These are phyloP conservation scores for Triplophysa yarkandensis DNA, from an alignment of 2,797 vertebrate genomes.

Conservation along the genomic window DNA sequence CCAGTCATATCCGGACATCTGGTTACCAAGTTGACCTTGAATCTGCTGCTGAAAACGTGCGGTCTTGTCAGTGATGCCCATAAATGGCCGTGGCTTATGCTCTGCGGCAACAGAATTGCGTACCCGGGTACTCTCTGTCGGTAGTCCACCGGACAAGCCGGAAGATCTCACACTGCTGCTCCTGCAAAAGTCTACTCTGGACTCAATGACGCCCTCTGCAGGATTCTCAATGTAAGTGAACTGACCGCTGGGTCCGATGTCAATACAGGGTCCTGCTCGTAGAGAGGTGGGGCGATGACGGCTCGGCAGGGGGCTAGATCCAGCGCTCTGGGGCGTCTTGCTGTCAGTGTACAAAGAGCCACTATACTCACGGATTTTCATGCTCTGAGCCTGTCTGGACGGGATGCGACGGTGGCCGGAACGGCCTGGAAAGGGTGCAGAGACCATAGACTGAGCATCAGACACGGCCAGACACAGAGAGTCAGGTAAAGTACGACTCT, in stretches of 20 bases:
- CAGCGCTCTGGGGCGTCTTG: slow-evolving; percentile 77
- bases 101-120: slow-evolving; percentile 41
- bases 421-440: slow-evolving; percentile 9
- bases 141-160: slow-evolving; percentile 82
- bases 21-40: slow-evolving; percentile 44
- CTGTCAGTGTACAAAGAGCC: slow-evolving; percentile 78
- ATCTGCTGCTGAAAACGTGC: slow-evolving; percentile 82
- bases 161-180: slow-evolving; percentile 77
- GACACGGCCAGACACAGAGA: slow-evolving; percentile 62
- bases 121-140: slow-evolving; percentile 76
- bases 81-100: slow-evolving; percentile 90
- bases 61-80: slow-evolving; percentile 96
- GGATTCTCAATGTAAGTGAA: slow-evolving; percentile 65
- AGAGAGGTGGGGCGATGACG: slow-evolving; percentile 72
- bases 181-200: slow-evolving; percentile 57
- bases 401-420: slow-evolving; percentile 59
- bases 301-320: slow-evolving; percentile 83
- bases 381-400: slow-evolving; percentile 78
- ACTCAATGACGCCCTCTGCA: slow-evolving; percentile 65
- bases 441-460: slow-evolving; percentile 31
- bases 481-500: slow-evolving; percentile 81
- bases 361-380: slow-evolving; percentile 87
- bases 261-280: slow-evolving; percentile 69
- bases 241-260: slow-evolving; percentile 67
- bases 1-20: slow-evolving; percentile 70